A percentile compares a stretch with the other conserved stretches of the same genome.
phyloP scores from a whole-genome alignment of 1,140 invertebrate species.

The Vanessa tameamea region DNA sequence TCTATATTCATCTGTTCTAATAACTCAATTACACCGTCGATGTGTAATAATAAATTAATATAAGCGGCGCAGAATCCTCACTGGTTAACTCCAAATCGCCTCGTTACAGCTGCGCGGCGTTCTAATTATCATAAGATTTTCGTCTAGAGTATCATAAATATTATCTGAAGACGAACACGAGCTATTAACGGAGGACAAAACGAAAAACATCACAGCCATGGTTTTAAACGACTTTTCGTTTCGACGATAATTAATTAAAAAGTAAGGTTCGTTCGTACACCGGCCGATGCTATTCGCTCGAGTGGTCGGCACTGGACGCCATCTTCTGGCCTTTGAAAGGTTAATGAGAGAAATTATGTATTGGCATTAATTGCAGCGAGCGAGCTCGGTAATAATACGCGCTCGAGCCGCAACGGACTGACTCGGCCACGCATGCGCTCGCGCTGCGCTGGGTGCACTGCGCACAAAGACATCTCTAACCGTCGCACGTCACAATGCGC shows the following conservation, averaged over 20 bases:
- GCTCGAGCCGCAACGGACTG: neutral
- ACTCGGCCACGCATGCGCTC: neutral
- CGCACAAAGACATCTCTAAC: slow-evolving; percentile 24
- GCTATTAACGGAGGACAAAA: too few species aligned
- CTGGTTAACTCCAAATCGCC: too few species aligned
- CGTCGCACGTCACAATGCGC: slow-evolving; percentile 16
- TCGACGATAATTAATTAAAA: neutral
- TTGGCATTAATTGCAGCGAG: slow-evolving; percentile 30
- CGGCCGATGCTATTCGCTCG: slow-evolving; percentile 2
- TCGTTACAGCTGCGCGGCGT: too few species aligned
- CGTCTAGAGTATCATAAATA: too few species aligned
- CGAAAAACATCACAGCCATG: neutral
- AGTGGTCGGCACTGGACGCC: slow-evolving; percentile 17
- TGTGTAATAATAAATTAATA: too few species aligned
- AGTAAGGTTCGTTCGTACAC: neutral
- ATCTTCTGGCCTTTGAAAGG: slow-evolving; percentile 23
- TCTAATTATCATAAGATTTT: too few species aligned
- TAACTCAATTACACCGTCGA: too few species aligned
- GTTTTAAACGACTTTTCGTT: too few species aligned
- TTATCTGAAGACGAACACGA: too few species aligned
- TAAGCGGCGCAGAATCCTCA: too few species aligned
- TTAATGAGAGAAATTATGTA: slow-evolving; percentile 47
- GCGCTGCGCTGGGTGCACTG: neutral
- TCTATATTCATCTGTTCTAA: too few species aligned
- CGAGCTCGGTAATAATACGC: slow-evolving; percentile 22